Conservation (phyloP, 2,888 invertebrate genomes). For the Strigamia crassipes region DNA sequence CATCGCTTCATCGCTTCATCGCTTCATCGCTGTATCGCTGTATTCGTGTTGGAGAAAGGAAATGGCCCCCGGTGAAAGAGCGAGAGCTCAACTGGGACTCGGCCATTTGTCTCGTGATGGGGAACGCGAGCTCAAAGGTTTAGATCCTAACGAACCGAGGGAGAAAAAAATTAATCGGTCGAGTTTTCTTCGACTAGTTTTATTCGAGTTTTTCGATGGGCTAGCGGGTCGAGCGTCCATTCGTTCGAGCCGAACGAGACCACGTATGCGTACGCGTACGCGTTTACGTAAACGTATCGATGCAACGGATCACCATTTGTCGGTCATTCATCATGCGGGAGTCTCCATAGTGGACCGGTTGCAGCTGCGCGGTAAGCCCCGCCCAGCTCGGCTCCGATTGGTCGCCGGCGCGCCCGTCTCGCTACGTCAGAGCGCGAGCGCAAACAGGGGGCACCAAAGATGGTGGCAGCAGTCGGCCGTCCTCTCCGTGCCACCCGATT, state of each 20-base stretch:
- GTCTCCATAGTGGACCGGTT: slow-evolving; percentile 15
- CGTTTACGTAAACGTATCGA: too few relatives aligned
- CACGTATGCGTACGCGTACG: too few relatives aligned
- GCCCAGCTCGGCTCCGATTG: slow-evolving; percentile 1
- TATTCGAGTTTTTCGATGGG: too few relatives aligned
- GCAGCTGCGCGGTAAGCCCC: slow-evolving; percentile 42
- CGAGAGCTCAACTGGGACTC: background rate
- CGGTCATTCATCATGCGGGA: background rate
- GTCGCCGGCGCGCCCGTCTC: background rate
- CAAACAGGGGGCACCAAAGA: slow-evolving; percentile 39
- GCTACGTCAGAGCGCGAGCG: slow-evolving; percentile 25
- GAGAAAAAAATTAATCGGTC: too few relatives aligned
- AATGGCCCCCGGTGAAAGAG: background rate
- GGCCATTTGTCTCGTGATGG: background rate
- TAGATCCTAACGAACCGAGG: background rate
- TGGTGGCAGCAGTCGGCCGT: slow-evolving; percentile 45
- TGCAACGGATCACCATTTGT: background rate
- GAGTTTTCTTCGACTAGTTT: too few relatives aligned
- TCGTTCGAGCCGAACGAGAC: too few relatives aligned
- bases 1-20: too few relatives aligned
- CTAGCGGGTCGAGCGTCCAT: too few relatives aligned
- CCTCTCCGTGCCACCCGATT: slow-evolving; percentile 42
- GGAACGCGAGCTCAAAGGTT: background rate
- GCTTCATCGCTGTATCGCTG: too few relatives aligned
- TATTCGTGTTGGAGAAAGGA: too few relatives aligned